Base-by-base conservation (phyloP, 2,888 invertebrate species). In the Laothoe populi region DNA sequence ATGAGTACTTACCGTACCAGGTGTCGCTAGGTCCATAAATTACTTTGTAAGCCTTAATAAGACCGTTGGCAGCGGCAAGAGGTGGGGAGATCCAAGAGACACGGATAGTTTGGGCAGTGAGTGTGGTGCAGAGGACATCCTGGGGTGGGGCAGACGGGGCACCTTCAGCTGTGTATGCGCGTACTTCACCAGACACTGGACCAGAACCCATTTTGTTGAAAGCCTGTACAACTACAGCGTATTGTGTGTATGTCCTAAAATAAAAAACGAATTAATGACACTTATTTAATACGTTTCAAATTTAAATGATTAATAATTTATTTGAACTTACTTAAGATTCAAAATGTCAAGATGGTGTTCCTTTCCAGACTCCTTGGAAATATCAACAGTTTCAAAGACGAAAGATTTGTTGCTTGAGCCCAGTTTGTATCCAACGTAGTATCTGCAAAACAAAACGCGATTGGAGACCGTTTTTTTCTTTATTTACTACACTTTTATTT, bases 1-100 rank as follows among this genome's bases (percentile, higher is more conserved):
- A 44, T 31, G 16, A 44, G 45, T 82, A 95, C 96, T 94, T 91
- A 97, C 97, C 98, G 93, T 97, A 97, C 98, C 98, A 98, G 68
- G 96, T 95, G 69, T 97, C 97, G 72, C 97, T 97, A 46, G 98
- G 97, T 71, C 98, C 97, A 79, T 98, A 98, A 64, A 98, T 95
- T 64, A 98, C 97, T 89, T 98, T 98, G 93, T 99, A 99, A 13
- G 98, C 98, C 84, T 98, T 98, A 78, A 99, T 98, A 45, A 98
- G 96, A 70, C 99, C 99, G 83, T 99, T 98, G 49, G 98, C 98
- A 40, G 98, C 96, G 66, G 96, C 96, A 1, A 98, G 94, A 44
- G 98, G 98, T 0, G 99, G 99, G 0, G 98, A 98, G 0, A 97
- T 96, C 99, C 99, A 99, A 23, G 97, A 96, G 2, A 99, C 97